Evolutionary conservation across 1,140 invertebrate species (phyloP), one percentile per base, ranked within the genome.

Genomic region (Nasonia longicornis): DNA sequence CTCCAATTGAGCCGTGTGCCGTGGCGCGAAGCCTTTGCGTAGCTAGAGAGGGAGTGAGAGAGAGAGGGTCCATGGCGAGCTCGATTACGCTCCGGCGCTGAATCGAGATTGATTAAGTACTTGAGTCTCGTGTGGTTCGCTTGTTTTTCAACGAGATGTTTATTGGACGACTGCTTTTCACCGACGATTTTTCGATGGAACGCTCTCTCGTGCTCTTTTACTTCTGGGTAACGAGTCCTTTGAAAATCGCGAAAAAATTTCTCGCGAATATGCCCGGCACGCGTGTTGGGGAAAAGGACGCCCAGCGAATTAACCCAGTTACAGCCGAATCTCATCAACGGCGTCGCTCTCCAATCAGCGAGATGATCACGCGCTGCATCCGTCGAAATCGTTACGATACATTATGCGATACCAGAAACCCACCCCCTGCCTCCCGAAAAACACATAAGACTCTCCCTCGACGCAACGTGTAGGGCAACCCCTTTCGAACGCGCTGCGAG

Each of bases 51-150:
- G 22, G 45, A 48, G 45, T 0, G 45, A 48, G 45, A 48, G 45
- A 48, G 45, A 10, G 66, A 7, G 66, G 22, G 26, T 1, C 31
- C 70, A n/a, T 10, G 10, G 20, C 35, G 48, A 20, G 42, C 77
- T 79, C 29, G 10, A 79, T 79, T 26, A 42, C 67, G 20, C 35
- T n/a, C 14, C 26, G 31, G 0, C 12, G 11, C 1, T 58, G 35
- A 77, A 64, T 77, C 52, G 31, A 11, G 66, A 76, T 81, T 81
- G 73, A 77, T 81, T 76, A 75, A 48, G 79, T 75, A 76, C 29
- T 58, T n/a, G 29, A 26, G 10, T 20, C 31, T 72, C 70, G 35
- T 72, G 29, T 42, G 70, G 8, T 6, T 72, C 22, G 16, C 48
- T 63, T 42, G 69, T 71, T 71, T 72, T 72, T 45, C 69, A 78